Evolutionary conservation across 2,888 invertebrate species (phyloP).

Genomic region (Tetropium fuscum): DNA sequence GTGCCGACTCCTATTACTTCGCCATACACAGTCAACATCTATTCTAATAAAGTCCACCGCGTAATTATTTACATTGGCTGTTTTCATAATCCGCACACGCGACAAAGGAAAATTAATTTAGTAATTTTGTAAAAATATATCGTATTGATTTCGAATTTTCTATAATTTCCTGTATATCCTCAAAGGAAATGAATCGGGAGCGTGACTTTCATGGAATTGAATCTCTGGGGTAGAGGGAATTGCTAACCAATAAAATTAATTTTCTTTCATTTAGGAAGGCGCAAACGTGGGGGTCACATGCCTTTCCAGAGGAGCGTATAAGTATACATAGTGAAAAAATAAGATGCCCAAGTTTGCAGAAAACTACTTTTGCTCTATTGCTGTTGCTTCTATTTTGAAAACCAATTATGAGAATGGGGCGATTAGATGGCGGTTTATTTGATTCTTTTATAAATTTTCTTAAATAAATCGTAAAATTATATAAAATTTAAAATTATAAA

Average conservation of each 20-base stretch:
- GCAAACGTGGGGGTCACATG: too few species aligned
- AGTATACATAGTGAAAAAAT: too few species aligned
- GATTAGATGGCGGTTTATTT: too few species aligned
- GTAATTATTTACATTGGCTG: slow-evolving; percentile 13
- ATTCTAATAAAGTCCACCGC: slow-evolving; percentile 1
- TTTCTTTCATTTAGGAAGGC: neutral
- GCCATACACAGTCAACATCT: neutral
- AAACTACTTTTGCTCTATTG: too few species aligned
- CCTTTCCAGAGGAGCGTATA: too few species aligned
- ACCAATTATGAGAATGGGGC: too few species aligned
- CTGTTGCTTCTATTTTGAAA: too few species aligned
- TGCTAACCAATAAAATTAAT: slow-evolving; percentile 33
- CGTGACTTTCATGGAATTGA: slow-evolving; percentile 42
- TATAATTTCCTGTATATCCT: slow-evolving; percentile 52
- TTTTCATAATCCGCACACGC: slow-evolving; percentile 30
- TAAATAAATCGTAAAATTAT: too few species aligned
- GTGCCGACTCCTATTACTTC: slow-evolving; percentile 43
- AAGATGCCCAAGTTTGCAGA: too few species aligned
- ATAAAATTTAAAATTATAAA: too few species aligned
- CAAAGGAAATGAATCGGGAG: slow-evolving; percentile 49
- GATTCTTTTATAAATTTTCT: too few species aligned
- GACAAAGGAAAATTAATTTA: slow-evolving; percentile 38
- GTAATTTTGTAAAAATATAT: slow-evolving; percentile 36
- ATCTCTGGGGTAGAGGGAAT: slow-evolving; percentile 33
- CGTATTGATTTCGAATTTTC: slow-evolving; percentile 49